Conservation (phyloP, 1,140 invertebrate species). For the Phortica variegata region DNA sequence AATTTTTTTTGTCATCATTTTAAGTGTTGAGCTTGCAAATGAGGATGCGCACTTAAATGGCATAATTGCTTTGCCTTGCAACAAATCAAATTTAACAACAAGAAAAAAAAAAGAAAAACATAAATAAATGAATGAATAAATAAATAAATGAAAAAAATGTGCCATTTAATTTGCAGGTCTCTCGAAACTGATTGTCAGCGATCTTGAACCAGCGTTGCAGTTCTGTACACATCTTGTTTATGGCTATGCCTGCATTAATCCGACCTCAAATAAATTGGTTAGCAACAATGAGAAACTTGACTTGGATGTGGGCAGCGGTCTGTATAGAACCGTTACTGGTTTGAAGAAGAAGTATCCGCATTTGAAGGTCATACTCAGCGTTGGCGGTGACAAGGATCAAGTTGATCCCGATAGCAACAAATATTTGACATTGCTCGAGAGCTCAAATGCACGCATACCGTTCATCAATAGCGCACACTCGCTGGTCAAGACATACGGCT, state of each 20-base stretch:
- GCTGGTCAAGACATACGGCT: slow-evolving; percentile 73
- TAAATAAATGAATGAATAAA: no score
- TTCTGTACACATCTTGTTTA: slow-evolving; percentile 86
- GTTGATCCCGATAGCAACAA: slow-evolving; percentile 57
- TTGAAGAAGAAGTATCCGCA: slow-evolving; percentile 72
- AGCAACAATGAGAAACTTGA: slow-evolving; percentile 72
- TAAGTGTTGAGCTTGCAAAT: slow-evolving; percentile 8
- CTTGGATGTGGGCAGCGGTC: slow-evolving; percentile 67
- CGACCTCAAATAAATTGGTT: slow-evolving; percentile 68
- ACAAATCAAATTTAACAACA: no score
- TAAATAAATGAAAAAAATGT: background rate
- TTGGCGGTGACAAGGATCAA: slow-evolving; percentile 72
- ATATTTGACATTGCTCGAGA: slow-evolving; percentile 63
- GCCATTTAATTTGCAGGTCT: slow-evolving; percentile 62
- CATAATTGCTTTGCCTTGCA: no score
- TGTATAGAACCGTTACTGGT: slow-evolving; percentile 69
- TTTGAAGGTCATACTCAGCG: slow-evolving; percentile 74
- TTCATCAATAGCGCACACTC: slow-evolving; percentile 75
- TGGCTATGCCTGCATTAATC: slow-evolving; percentile 79
- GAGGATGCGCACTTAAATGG: no score
- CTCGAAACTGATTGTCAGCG: slow-evolving; percentile 72
- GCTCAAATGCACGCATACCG: slow-evolving; percentile 67
- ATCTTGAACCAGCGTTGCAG: slow-evolving; percentile 71
- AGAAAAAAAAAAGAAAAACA: no score
- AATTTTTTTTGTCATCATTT: background rate